phyloP scores from a whole-genome alignment of 1,140 invertebrate genomes.

The Lucilia sericata region DNA sequence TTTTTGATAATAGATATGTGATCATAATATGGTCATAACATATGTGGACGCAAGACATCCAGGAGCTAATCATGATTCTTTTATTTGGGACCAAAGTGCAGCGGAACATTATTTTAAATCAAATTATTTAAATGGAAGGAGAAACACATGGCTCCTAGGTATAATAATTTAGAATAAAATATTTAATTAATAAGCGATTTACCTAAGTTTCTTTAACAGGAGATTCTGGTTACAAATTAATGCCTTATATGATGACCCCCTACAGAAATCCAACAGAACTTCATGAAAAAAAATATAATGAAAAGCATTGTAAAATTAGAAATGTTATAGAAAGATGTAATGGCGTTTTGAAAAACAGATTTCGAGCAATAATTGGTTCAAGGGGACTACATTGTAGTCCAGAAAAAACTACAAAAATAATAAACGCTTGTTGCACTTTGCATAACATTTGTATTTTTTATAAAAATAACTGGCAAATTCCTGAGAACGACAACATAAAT shows the following conservation, averaged over 20 bases:
- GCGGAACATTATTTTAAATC: too few relatives aligned
- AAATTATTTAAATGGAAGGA: too few relatives aligned
- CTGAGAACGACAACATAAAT: neutral
- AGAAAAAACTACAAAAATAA: neutral
- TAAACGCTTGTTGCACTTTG: neutral
- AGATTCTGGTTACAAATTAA: neutral
- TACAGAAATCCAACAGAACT: neutral
- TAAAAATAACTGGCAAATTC: neutral
- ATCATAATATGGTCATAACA: neutral
- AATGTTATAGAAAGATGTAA: conserved; percentile 3
- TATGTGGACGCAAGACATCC: neutral
- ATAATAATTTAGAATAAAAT: neutral
- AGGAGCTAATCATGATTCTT: neutral
- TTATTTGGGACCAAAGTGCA: too few relatives aligned
- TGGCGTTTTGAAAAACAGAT: neutral
- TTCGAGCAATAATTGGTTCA: neutral
- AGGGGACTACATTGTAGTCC: neutral
- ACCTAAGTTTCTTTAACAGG: neutral
- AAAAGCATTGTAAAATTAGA: neutral
- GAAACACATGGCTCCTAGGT: neutral
- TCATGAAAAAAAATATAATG: neutral
- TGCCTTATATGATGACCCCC: neutral
- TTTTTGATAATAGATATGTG: neutral
- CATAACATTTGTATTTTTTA: neutral
- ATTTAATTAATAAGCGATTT: neutral